Base-by-base conservation (phyloP, 2,113 vertebrate genomes). In the Oostethus manadensis region DNA sequence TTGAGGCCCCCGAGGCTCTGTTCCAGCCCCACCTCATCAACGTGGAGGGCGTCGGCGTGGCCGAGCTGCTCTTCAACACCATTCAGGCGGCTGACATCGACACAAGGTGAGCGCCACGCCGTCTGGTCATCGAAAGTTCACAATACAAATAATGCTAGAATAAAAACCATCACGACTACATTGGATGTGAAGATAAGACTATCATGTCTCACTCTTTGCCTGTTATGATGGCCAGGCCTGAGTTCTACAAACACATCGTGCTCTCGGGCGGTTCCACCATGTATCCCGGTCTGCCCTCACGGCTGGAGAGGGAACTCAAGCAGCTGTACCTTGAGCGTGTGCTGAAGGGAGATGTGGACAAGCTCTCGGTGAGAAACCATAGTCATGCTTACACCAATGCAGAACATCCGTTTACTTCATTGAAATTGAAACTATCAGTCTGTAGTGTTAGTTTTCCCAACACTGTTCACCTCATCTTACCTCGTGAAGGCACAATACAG, bases 1-100 rank as follows among this genome's bases (percentile, higher is more conserved):
- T 99, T 53, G 97, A 99, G 88, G 97, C 97, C 54, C 95, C 97
- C 0, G 97, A 99, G 86, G 96, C 97, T 71, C 88, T 99, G 58
- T 99, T 99, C 88, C 97, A 99, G 87, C 97, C 97, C 75, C 97
- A 99, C 78, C 91, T 99, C 89, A 99, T 99, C 90, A 98, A 99
- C 1, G 97, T 98, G 1, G 97, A 99, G 80, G 95, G 97, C 0
- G 95, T 98, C 16, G 97, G 97, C 63, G 96, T 99, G 82, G 97
- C 97, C 8, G 97, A 99, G 64, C 82, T 98, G 76, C 92, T 99
- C 79, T 98, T 98, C 81, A 99, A 98, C 89, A 99, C 97, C 87
- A 99, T 99, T 81, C 94, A 99, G 60, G 97, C 97, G 0, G 97
- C 97, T 48, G 97, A 98, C 73, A 99, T 99, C 26, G 96, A 99